Base-by-base conservation (phyloP, 2,113 vertebrate genomes). In the Physeter macrocephalus region DNA sequence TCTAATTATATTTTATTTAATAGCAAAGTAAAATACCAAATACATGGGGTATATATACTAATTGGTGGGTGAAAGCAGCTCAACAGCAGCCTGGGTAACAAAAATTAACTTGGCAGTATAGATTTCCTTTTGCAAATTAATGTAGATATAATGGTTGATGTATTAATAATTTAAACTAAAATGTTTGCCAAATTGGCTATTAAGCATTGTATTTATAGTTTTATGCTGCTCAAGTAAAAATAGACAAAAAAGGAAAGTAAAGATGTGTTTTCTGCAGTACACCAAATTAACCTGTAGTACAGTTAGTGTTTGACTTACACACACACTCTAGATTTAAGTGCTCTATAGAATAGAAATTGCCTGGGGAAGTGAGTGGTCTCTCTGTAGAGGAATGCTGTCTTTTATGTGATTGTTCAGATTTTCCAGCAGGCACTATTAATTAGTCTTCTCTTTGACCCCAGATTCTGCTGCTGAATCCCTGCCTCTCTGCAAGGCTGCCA, bases 141-240 rank as follows among this genome's bases (percentile, higher is more conserved):
- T 96, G 21, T 84, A 61, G 71, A 72, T 43, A 46, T 62, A 91
- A n/a, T 75, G 74, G 31, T 72, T 67, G 31, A 66, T 75, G 5
- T 93, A 62, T 92, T 88, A 93, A 87, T 87, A 72, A 92, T 81
- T 97, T 96, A 80, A 96, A n/a, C 12, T 7, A 29, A 92, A 89
- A 67, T 41, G 62, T 86, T 94, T 62, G 61, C 66, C 72, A 69
- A 46, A 62, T 94, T 85, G n/a, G 11, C 17, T 78, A 18, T 77
- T 77, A 94, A 87, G 27, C 75, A 71, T 86, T 90, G 34, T 72
- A n/a, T 90, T 83, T 95, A 86, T 82, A 59, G 72, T 94, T 78
- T 88, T 96, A 59, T 46, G 39, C 27, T 86, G 11, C 49, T 27
- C 21, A 96, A 74, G 75, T 90, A 57, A 36, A 97, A 92, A 39